Base-by-base conservation (phyloP, 92 coral and sea anemone species). In the Zoanthus sansibaricus region DNA sequence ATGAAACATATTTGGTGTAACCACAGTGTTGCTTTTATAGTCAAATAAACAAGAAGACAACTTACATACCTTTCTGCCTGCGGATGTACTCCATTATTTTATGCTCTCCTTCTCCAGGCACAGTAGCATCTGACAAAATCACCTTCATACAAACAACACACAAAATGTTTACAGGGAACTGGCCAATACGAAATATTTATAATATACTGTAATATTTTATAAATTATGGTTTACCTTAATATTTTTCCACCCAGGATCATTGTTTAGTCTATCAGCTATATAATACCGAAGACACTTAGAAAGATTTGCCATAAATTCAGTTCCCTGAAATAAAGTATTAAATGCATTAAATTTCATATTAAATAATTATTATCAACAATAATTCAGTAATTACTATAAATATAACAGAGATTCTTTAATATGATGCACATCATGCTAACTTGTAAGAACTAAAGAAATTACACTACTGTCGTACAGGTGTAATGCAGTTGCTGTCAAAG, bases 401-500 rank as follows among this genome's bases (percentile, higher is more conserved):
- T 33, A 33, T 33, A 37, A 37, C 42, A 37, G 2, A 37, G 42
- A 37, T 37, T 37, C 42, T 37, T 37, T 37, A 37, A 37, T 37
- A 37, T 37, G 4, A 37, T 37, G 2, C 42, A 37, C 42, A 37
- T 37, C 42, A 37, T 37, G 42, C 42, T 2, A 37, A 25, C 25
- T 25, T 25, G 42, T 37, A 37, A 2, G 42, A 37, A 37, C 42
- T 37, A 58, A 18, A 13, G 11, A 9, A 14, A 30, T 5, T 37
- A 33, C 3, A 44, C 46, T 58, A 74, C 32, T 7, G 30, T 88
- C 98, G 91, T 92, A 97, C 99, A 33, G 98, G 99, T 73, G 98
- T 97, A 52, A 97, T 97, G 55, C 99, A 97, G 90, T 97, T 97
- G 66, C 99, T 97, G 94, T 97, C 99, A 92, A 97, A 97, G 79